Evolutionary conservation across 1,140 invertebrate genomes (phyloP).

Genomic region (Hesperophylax magnus): DNA sequence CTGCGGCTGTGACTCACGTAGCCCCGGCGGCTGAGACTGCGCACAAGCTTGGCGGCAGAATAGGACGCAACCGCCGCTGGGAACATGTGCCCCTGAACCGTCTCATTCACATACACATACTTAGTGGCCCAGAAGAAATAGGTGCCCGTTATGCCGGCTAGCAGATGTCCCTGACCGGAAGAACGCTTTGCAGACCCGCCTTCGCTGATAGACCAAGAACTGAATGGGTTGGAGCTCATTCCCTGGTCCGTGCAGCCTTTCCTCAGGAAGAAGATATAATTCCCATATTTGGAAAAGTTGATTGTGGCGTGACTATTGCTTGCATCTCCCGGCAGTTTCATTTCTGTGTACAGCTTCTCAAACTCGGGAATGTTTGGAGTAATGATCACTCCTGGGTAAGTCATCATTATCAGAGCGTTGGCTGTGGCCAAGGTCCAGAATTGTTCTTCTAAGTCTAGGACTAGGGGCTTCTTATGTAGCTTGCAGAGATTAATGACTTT

Average conservation of each 20-base stretch:
- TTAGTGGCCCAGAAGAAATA: slow-evolving; percentile 46
- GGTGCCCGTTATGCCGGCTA: slow-evolving; percentile 29
- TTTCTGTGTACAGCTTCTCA: slow-evolving; percentile 37
- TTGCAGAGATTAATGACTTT: slow-evolving; percentile 44
- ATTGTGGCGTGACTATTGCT: slow-evolving; percentile 10
- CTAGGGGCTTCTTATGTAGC: slow-evolving; percentile 40
- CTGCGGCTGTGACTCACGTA: not conserved
- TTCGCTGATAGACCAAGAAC: slow-evolving; percentile 29
- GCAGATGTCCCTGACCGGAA: slow-evolving; percentile 32
- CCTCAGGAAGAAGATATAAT: slow-evolving; percentile 42
- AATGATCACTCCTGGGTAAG: slow-evolving; percentile 43
- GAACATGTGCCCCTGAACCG: slow-evolving; percentile 19
- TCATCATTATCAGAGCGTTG: slow-evolving; percentile 13
- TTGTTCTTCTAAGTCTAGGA: slow-evolving; percentile 35
- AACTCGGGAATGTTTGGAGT: slow-evolving; percentile 14
- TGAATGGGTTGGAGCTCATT: slow-evolving; percentile 3
- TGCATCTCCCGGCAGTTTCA: slow-evolving; percentile 2
- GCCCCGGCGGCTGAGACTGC: slow-evolving; percentile 15
- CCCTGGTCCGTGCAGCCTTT: slow-evolving; percentile 47
- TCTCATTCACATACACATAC: not conserved
- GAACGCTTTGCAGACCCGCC: not conserved
- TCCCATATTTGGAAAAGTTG: slow-evolving; percentile 37
- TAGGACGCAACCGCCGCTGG: slow-evolving; percentile 38
- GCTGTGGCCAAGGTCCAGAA: slow-evolving; percentile 27
- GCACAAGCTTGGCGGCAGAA: slow-evolving; percentile 4